phyloP scores from a whole-genome alignment of 1,140 invertebrate species.

The Leptinotarsa texana region DNA sequence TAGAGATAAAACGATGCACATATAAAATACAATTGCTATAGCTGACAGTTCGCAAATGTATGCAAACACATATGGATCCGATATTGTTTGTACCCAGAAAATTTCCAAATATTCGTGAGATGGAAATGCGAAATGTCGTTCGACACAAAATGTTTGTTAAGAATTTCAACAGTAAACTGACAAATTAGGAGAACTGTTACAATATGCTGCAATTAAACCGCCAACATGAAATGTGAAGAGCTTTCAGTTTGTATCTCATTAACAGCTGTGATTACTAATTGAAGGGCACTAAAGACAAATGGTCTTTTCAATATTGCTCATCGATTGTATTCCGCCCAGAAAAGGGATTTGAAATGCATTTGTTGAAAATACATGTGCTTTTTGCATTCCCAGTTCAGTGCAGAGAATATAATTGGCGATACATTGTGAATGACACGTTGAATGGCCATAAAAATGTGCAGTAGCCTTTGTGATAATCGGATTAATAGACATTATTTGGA shows the following conservation, averaged over 20 bases:
- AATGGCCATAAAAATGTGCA: constrained; percentile 25
- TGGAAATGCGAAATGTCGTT: no score
- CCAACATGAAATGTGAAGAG: not conserved
- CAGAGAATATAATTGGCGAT: constrained; percentile 30
- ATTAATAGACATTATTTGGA: constrained; percentile 1
- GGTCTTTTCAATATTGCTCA: not conserved
- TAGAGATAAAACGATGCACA: no score
- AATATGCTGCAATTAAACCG: no score
- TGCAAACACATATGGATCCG: no score
- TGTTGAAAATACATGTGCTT: not conserved
- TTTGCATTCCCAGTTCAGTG: not conserved
- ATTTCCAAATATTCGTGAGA: no score
- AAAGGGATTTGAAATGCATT: constrained; percentile 10
- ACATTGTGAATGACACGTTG: constrained; percentile 32
- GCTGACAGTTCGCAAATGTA: no score
- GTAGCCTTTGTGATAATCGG: constrained; percentile 16
- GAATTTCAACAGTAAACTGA: no score
- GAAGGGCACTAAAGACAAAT: not conserved
- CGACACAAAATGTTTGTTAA: no score
- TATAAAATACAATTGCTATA: no score
- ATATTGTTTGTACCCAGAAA: no score
- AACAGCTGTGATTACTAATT: not conserved
- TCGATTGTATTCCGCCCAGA: not conserved
- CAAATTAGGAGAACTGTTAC: no score
- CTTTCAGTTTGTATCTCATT: constrained; percentile 1